Evolutionary conservation across 2,888 invertebrate species (phyloP), one percentile per base, ranked within the genome.

Genomic region (Tipula vernalis): DNA sequence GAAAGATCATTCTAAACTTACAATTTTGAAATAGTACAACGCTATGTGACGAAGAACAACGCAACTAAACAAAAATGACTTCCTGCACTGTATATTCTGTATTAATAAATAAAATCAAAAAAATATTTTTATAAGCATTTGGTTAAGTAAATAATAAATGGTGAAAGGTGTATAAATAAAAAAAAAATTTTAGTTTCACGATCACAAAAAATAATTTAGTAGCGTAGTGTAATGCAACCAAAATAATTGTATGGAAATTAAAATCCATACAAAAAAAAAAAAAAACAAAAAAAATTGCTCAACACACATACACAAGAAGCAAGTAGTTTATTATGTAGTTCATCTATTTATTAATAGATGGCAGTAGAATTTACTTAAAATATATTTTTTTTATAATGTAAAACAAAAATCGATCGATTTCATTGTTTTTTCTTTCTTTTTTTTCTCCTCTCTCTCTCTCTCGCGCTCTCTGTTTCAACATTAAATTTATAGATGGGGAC

Each of bases 401-500:
- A 39, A 39, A 39, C 39, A 39, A 39, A 28, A 28, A 71, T 71
- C 71, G 71, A 71, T 10, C 71, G 28, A 71, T 71, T 71, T 71
- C 71, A 71, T 71, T 28, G 10, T 71, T 51, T 57, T 42, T 51
- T 36, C n/a, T 47, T 47, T 36, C 5, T 36, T 18, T 44, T 15
- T 36, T 28, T 2, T 28, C 28, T 2, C 2, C 28, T 28, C 28
- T 28, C 28, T 28, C 28, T 28, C 28, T 28, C 28, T 28, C 28
- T 28, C 28, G 0, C 28, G 28, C 28, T 28, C 28, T 44, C 18
- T 10, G 57, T 51, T 51, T 36, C 36, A 57, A 57, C 84, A 36
- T 57, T 86, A 57, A 86, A 86, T 88, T 88, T 89, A 87, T 89
- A 92, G 92, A 92, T 92, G 92, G 91, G 92, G 88, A 92, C 91